Evolutionary conservation across 1,140 invertebrate species (phyloP), one percentile per base, ranked within the genome.

Genomic region (Megathymus violae): DNA sequence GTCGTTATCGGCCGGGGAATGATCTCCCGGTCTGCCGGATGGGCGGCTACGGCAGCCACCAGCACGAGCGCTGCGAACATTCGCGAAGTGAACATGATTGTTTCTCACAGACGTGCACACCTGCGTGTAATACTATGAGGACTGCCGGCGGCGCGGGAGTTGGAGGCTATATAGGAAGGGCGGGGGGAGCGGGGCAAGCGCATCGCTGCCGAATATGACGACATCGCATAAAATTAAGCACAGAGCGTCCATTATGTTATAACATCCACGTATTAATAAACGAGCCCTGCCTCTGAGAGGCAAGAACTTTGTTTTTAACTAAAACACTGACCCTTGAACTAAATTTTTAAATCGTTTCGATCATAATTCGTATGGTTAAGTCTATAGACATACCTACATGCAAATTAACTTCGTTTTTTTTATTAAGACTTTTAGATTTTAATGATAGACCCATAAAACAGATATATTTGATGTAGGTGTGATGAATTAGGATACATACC

Each of bases 101-200:
- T 76, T 62, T 71, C 59, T 50, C 46, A 50, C 31, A 69, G 46
- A 70, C 84, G 84, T 85, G 78, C 71, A 69, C 66, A 56, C 71
- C 64, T 59, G 56, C 54, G 60, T 31, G 68, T 61, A 67, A 58
- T 76, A 65, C 66, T 74, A 74, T 66, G 74, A 76, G 73, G 73
- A 90, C 88, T 88, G 85, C 63, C 68, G 74, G 73, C 74, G 73
- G 74, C 80, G 82, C 78, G 72, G 58, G 69, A 70, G 76, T 61
- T 46, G 77, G 58, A 82, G 82, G 84, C 81, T 89, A 82, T 89
- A 89, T 89, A 89, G 69, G 67, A 61, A 64, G 66, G 61, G 78
- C 46, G 82, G 73, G 77, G 80, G 71, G 71, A 52, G 71, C 66
- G 78, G 71, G 76, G 82, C 46, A 66, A 73, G 76, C 82, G 84